Conservation (phyloP, 2,113 vertebrate genomes). For the Typhlomys cinereus region DNA sequence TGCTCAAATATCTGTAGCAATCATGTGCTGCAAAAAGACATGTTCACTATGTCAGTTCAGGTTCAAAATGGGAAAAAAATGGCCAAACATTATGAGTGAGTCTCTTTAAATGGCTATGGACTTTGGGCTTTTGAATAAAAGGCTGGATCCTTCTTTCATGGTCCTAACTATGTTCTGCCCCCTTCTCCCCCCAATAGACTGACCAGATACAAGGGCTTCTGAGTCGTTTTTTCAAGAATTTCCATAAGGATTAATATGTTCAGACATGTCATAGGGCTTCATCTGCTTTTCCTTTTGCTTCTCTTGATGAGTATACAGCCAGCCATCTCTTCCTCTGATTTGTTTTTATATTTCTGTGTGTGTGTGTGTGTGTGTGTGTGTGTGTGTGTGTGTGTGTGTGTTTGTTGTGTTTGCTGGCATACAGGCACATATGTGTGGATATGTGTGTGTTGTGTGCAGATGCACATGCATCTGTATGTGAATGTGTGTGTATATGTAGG, state of each 20-base stretch:
- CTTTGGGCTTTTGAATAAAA: neutral
- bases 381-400: no score
- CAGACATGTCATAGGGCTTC: neutral
- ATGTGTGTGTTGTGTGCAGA: no score
- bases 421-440: no score
- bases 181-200: accelerated
- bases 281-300: neutral
- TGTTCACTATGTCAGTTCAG: neutral
- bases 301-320: neutral
- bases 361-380: neutral
- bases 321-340: neutral
- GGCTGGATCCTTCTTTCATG: neutral
- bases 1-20: neutral
- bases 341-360: neutral
- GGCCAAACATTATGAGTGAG: neutral
- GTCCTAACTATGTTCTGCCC: neutral
- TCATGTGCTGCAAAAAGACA: neutral
- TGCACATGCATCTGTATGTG: no score
- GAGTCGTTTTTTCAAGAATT: neutral
- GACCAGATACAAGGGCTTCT: neutral
- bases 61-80: neutral
- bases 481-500: no score
- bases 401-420: no score
- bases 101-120: neutral
- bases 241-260: neutral